Conservation (phyloP, 30 jellyfish, hydroid and myxozoan genomes). For the Cassiopea andromeda region DNA sequence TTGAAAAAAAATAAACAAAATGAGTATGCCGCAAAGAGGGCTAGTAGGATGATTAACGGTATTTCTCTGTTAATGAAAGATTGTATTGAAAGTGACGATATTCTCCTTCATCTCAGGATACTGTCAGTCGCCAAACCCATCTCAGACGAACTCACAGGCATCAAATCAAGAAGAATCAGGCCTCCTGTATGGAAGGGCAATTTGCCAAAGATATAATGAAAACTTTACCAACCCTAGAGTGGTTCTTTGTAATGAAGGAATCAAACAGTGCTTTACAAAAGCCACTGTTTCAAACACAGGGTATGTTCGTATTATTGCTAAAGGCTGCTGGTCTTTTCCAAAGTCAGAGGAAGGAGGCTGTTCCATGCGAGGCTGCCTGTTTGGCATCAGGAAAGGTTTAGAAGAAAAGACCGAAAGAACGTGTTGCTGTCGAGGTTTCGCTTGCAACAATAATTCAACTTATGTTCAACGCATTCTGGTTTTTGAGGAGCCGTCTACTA, state of each 20-base stretch:
- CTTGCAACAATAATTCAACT: slow-evolving; percentile 60
- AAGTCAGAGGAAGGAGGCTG: slow-evolving; percentile 47
- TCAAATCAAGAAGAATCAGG: slow-evolving; percentile 5
- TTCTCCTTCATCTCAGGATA: neutral
- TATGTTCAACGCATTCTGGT: slow-evolving; percentile 6
- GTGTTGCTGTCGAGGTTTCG: slow-evolving; percentile 74
- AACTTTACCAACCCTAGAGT: slow-evolving; percentile 18
- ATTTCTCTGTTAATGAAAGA: neutral
- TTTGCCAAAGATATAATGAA: slow-evolving; percentile 40
- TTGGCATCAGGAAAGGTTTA: slow-evolving; percentile 9
- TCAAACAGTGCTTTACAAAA: slow-evolving; percentile 54
- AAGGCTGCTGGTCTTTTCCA: slow-evolving; percentile 61
- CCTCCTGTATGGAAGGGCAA: slow-evolving; percentile 28
- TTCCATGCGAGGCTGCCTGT: slow-evolving; percentile 32
- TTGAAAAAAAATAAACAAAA: no score
- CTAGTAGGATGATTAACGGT: neutral
- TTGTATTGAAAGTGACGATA: neutral
- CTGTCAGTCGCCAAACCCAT: slow-evolving; percentile 49
- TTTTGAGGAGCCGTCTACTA: slow-evolving; percentile 11
- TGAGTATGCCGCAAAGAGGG: no score
- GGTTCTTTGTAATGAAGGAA: slow-evolving; percentile 50
- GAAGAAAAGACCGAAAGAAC: slow-evolving; percentile 12
- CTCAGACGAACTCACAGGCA: neutral
- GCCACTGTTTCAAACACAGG: slow-evolving; percentile 36
- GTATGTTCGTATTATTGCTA: slow-evolving; percentile 11